Evolutionary conservation across 2,888 invertebrate genomes (phyloP), one percentile per base, ranked within the genome.

Genomic region (Drosophila helvetica): DNA sequence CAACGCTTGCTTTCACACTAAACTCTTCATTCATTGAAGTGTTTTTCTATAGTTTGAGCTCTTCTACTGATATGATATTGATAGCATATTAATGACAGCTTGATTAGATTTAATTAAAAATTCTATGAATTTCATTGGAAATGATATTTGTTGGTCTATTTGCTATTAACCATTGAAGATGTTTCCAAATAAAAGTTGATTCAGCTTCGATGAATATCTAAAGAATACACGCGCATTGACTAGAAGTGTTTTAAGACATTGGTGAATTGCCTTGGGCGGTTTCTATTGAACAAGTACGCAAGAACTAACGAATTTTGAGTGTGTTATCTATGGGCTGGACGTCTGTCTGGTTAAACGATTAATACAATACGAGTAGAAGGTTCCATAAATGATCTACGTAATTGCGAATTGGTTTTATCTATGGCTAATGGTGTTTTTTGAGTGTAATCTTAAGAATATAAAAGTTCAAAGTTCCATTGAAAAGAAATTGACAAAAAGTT

Each of bases 51-150:
- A 50, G 42, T 10, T 19, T 12, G 9, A 42, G 43, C n/a, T 55
- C 12, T 66, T 50, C 38, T 19, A 19, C 54, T 55, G 64, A 66
- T 63, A 62, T 12, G 22, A n/a, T 17, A 19, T 48, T 47, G 64
- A 42, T 53, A 33, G 22, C 47, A 43, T 63, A 50, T 45, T 66
- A 55, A 66, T 63, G 65, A 54, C 48, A 69, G 38, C 43, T 45
- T 30, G 60, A 67, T 67, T 54, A 58, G 58, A 53, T 58, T 65
- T 58, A 59, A 52, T 53, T 47, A 30, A 33, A 52, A 58, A 50
- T 42, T 43, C 12, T 7, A n/a, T 15, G 42, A 33, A 65, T 53
- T 62, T 61, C 52, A 19, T 19, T 22, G n/a, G 54, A 65, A 48
- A 22, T 4, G 33, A 33, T 33, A 12, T 4, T 33, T 25, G 48